Percentiles rank a stretch among this genome's conserved stretches.
Conservation (phyloP, 1,140 invertebrate species). For the Papilio dardanus region DNA sequence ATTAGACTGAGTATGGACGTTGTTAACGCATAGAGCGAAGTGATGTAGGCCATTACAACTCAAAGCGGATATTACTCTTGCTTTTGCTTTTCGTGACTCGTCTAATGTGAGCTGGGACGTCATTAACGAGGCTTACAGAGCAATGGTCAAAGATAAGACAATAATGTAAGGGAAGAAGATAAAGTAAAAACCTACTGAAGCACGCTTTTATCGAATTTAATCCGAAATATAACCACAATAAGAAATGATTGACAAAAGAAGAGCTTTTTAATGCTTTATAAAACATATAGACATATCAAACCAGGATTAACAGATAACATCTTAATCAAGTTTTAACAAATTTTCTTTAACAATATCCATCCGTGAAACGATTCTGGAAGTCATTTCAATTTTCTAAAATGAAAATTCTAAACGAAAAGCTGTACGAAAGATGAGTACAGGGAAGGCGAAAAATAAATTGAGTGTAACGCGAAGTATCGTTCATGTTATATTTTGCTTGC, state of each 20-base stretch:
- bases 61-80: slow-evolving; percentile 64
- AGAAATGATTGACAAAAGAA: no score
- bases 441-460: slow-evolving; percentile 20
- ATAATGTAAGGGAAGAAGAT: background rate
- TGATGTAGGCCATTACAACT: slow-evolving; percentile 69
- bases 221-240: no score
- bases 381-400: slow-evolving; percentile 8
- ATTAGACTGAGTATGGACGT: slow-evolving; percentile 60
- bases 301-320: no score
- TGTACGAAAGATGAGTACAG: background rate
- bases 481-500: slow-evolving; percentile 22
- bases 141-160: background rate
- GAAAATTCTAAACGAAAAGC: slow-evolving; percentile 9
- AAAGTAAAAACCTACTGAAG: no score
- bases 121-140: slow-evolving; percentile 5
- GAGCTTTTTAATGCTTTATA: no score
- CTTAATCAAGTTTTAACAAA: background rate
- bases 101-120: slow-evolving; percentile 34
- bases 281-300: no score
- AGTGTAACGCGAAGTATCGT: slow-evolving; percentile 16
- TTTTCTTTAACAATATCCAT: background rate
- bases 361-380: background rate
- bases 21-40: slow-evolving; percentile 69
- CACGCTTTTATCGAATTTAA: no score
- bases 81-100: slow-evolving; percentile 48